Conservation (phyloP, 2,113 vertebrate species). For the Mellivora capensis region DNA sequence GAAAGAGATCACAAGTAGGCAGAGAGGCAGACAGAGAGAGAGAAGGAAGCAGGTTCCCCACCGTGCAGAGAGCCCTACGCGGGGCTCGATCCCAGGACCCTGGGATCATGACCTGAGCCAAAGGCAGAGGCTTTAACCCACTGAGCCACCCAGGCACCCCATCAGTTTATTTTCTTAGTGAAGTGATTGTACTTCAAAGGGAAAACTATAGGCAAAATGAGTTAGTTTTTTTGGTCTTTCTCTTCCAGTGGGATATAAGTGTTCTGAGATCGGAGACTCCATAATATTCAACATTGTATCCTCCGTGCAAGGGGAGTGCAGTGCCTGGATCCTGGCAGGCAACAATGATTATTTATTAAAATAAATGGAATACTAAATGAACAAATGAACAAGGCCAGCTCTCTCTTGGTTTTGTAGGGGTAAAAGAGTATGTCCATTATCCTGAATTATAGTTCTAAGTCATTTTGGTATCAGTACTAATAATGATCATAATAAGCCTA, state of each 20-base stretch:
- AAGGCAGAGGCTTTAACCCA: no score
- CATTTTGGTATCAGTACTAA: not conserved
- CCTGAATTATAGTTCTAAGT: not conserved
- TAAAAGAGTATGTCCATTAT: not conserved
- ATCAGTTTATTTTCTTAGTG: not conserved
- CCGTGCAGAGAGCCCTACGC: no score
- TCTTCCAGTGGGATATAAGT: not conserved
- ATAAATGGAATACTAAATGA: not conserved
- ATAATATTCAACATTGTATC: not conserved
- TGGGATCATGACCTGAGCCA: no score
- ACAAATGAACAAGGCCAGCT: not conserved
- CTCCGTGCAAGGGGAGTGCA: accelerated
- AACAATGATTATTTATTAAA: not conserved
- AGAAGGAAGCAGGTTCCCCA: no score
- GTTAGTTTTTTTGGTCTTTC: not conserved
- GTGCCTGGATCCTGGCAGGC: not conserved
- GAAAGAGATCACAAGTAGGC: no score
- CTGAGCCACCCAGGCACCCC: no score
- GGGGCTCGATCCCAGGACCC: no score
- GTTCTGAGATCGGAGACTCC: not conserved
- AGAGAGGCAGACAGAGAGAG: no score
- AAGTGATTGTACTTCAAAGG: not conserved
- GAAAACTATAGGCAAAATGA: not conserved
- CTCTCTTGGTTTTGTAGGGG: not conserved
- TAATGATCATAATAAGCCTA: not conserved